phyloP scores from a whole-genome alignment of 2,113 vertebrate genomes.

The Sorex fumeus region DNA sequence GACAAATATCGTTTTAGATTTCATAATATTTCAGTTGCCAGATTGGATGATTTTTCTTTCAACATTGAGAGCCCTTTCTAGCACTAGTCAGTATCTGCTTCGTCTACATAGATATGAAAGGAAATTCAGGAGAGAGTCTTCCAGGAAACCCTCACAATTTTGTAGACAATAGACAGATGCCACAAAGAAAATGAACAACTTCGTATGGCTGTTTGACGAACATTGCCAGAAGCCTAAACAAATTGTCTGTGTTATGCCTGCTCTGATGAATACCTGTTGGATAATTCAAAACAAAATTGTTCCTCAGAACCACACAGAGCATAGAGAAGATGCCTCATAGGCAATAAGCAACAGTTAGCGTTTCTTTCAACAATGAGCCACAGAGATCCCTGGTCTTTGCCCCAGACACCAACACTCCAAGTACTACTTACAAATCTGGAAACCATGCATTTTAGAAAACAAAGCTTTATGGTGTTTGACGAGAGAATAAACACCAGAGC shows the following conservation, averaged over 20 bases:
- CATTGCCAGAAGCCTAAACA: slow-evolving; percentile 1
- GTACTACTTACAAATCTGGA: neutral
- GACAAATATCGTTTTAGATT: neutral
- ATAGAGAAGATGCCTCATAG: neutral
- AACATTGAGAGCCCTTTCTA: neutral
- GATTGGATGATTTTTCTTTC: neutral
- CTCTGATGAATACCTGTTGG: neutral
- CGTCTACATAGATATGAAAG: neutral
- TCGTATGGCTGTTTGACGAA: neutral
- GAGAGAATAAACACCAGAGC: neutral
- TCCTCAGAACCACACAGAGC: neutral
- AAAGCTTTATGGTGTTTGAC: neutral
- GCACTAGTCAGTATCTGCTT: neutral
- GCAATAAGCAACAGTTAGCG: neutral
- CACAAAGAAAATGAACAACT: slow-evolving; percentile 31
- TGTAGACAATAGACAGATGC: neutral
- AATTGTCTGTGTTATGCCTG: slow-evolving; percentile 18
- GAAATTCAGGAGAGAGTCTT: neutral
- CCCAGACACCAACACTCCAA: too few species aligned
- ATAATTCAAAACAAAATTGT: slow-evolving; percentile 28
- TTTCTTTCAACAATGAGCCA: accelerated
- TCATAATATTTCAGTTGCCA: neutral
- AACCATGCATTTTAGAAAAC: neutral
- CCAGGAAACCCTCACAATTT: neutral
- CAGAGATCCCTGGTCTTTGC: neutral